These are phyloP conservation scores for Drosophila kuntzei DNA, from an alignment of 2,888 invertebrate species.

Conservation along the genomic window DNA sequence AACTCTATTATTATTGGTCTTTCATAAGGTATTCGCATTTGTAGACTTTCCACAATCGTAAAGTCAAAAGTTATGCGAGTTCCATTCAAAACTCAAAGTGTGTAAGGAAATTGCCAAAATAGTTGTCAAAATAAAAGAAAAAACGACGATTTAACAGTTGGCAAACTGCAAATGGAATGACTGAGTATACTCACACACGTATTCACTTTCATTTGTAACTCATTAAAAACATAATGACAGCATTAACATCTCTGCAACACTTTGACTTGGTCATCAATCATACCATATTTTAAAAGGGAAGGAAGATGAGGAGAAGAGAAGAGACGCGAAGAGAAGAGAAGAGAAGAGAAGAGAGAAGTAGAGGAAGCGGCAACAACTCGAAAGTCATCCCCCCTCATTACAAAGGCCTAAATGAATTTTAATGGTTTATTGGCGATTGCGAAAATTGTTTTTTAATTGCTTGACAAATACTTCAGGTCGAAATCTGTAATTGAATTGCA, in stretches of 20 bases:
- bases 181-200: slow-evolving; percentile 17
- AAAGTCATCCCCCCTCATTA: slow-evolving; percentile 26
- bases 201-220: slow-evolving; percentile 72
- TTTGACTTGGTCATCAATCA: slow-evolving; percentile 67
- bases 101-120: slow-evolving; percentile 15
- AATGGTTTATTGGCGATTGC: slow-evolving; percentile 64
- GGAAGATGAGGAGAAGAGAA: neutral
- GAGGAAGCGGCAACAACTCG: slow-evolving; percentile 2
- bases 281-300: slow-evolving; percentile 18
- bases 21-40: slow-evolving; percentile 9
- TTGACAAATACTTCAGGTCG: slow-evolving; percentile 46
- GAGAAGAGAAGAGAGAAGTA: neutral
- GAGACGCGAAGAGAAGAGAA: neutral
- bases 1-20: slow-evolving; percentile 16
- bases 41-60: slow-evolving; percentile 14
- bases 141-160: slow-evolving; percentile 14
- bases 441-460: slow-evolving; percentile 70
- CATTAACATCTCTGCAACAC: slow-evolving; percentile 43
- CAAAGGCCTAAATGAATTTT: slow-evolving; percentile 58
- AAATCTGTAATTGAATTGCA: slow-evolving; percentile 42
- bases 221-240: slow-evolving; percentile 73
- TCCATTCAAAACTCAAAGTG: slow-evolving; percentile 23
- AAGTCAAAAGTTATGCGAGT: slow-evolving; percentile 21
- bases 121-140: slow-evolving; percentile 14
- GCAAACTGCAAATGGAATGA: slow-evolving; percentile 21